Evolutionary conservation across 1,140 invertebrate genomes (phyloP).

Genomic region (Augochlora pura): DNA sequence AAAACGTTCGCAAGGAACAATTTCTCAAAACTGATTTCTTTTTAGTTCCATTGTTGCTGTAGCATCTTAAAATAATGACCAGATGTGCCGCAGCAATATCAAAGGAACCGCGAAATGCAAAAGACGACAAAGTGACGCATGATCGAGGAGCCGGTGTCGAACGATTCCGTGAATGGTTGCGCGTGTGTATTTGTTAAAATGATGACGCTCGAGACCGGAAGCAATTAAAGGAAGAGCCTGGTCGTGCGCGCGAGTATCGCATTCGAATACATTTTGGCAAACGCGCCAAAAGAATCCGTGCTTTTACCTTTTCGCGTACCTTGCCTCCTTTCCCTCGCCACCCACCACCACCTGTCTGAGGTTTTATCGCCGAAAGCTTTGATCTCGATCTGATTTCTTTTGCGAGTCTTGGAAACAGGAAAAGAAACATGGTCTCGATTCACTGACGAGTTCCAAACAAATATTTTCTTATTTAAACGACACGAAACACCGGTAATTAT

Average conservation of each 20-base stretch:
- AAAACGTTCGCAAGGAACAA: too few relatives aligned
- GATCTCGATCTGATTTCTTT: not conserved
- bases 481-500: not conserved
- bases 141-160: not conserved
- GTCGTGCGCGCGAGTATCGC: not conserved
- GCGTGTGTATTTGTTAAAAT: slow-evolving; percentile 12
- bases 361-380: not conserved
- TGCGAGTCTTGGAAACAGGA: not conserved
- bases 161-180: not conserved
- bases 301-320: not conserved
- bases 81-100: too few relatives aligned
- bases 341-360: not conserved
- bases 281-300: not conserved
- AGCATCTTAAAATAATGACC: too few relatives aligned
- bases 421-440: not conserved
- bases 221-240: slow-evolving; percentile 23
- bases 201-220: slow-evolving; percentile 11
- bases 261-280: slow-evolving; percentile 23
- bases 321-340: not conserved
- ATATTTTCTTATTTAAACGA: not conserved
- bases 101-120: not conserved
- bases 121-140: not conserved
- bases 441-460: not conserved
- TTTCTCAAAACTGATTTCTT: too few relatives aligned
- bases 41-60: too few relatives aligned